Percentiles rank a stretch among this genome's conserved stretches.
phyloP scores from a whole-genome alignment of 2,113 vertebrate species.

The Carlito syrichta region DNA sequence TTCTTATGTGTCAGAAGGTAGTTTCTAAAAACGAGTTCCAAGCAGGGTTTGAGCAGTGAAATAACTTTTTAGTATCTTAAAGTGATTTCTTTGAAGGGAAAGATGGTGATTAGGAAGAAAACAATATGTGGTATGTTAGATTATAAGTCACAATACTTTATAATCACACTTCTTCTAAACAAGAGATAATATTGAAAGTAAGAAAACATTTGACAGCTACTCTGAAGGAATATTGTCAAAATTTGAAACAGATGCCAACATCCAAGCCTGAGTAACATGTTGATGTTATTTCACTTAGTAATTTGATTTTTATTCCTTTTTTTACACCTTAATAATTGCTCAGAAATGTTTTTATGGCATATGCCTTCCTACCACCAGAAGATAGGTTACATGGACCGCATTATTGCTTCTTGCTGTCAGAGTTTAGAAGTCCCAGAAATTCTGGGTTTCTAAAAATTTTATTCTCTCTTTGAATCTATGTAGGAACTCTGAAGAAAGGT shows the following conservation, averaged over 20 bases:
- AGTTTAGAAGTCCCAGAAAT: slow-evolving; percentile 10
- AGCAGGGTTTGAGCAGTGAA: not conserved
- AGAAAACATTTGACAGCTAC: not conserved
- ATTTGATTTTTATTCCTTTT: not conserved
- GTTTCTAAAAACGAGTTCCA: not conserved
- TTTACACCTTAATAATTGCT: not conserved
- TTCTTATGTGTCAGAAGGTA: not conserved
- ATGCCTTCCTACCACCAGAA: not conserved
- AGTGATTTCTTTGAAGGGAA: not conserved
- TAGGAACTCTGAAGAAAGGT: not conserved
- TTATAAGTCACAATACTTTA: slow-evolving; percentile 1
- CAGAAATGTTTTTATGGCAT: not conserved
- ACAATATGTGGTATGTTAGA: not conserved
- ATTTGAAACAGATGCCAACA: not conserved
- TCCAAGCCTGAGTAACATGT: not conserved
- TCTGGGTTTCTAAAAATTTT: not conserved
- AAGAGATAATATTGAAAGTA: not conserved
- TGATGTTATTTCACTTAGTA: slow-evolving; percentile 23
- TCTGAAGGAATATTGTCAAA: not conserved
- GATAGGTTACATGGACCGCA: not conserved
- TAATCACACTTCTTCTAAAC: slow-evolving; percentile 29
- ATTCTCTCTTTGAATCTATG: not conserved
- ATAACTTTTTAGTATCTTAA: not conserved
- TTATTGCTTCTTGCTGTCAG: not conserved
- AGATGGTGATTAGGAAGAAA: not conserved